Base-by-base conservation (phyloP, 2,888 invertebrate species). In the Hyles lineata region DNA sequence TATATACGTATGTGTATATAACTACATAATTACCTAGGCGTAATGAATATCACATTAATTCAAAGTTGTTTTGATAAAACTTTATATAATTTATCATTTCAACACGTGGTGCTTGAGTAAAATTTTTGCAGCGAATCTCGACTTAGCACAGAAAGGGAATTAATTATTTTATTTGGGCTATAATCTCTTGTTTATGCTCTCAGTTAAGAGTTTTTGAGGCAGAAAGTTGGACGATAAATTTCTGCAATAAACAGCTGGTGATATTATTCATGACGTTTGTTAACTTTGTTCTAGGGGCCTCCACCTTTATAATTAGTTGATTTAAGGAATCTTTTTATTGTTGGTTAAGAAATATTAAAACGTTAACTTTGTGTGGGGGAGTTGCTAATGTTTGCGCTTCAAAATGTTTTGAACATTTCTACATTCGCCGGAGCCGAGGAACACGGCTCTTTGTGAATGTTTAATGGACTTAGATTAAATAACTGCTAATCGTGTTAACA, bases 191-290 rank as follows among this genome's bases (percentile, higher is more conserved):
- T 91, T 92, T 90, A 91, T 85, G 91, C 82, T 88, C 90, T 89
- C 89, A 88, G 89, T 91, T 90, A 88, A 88, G 88, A 92, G 89
- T 92, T 92, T 88, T 86, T 85, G 88, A 87, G 86, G 85, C 85
- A 80, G 84, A 88, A 92, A 92, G 89, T 92, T 92, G 80, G 77
- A 78, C 89, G 83, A 90, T 92, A 92, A 92, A 92, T 92, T 91
- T 80, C 77, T 83, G 89, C 90, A 90, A 91, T 92, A 89, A 92
- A 89, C 92, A 92, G 90, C 89, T 85, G 90, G 89, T 89, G 90
- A 91, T 91, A 90, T 92, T 91, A 92, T 92, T 92, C 90, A 92
- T 90, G 88, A 89, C 87, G 86, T 86, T 89, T 89, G 88, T 89
- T 87, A 87, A 91, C 89, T 92, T 92, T 91, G 89, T 89, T 91